Conservation (phyloP, 2,113 vertebrate genomes). For the Nesoenas mayeri region DNA sequence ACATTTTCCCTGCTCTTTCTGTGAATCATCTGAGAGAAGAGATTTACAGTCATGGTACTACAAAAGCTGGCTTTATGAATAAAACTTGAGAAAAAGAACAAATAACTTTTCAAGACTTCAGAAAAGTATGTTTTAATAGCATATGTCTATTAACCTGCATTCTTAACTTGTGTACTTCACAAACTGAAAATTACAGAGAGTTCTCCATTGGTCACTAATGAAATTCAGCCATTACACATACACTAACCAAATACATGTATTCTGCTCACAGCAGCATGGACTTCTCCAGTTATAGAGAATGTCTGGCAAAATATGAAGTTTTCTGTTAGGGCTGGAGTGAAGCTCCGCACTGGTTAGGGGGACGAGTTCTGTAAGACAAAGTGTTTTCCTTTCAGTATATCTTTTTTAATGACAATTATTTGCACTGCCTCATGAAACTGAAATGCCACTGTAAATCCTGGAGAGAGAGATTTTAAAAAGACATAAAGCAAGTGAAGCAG, state of each 20-base stretch:
- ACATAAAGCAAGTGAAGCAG: background rate
- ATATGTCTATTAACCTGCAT: background rate
- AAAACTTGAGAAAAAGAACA: background rate
- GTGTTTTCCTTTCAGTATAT: background rate
- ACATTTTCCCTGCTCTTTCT: background rate
- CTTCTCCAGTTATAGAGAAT: background rate
- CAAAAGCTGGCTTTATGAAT: background rate
- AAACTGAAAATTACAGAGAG: background rate
- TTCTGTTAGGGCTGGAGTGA: background rate
- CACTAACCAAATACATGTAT: background rate
- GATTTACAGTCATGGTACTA: background rate
- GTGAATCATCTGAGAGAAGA: background rate
- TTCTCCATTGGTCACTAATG: fast-evolving
- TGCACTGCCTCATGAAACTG: background rate
- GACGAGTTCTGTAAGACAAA: background rate
- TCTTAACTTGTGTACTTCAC: background rate
- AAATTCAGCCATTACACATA: background rate
- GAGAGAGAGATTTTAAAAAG: background rate
- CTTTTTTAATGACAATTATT: background rate
- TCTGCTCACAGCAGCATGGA: background rate
- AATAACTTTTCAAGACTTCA: background rate
- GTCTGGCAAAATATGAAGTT: background rate
- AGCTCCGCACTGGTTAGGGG: background rate
- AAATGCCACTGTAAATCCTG: background rate
- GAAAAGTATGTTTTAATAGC: background rate